These are phyloP conservation scores for Ischnus inquisitorius DNA, from an alignment of 2,888 invertebrate species.

Conservation along the genomic window DNA sequence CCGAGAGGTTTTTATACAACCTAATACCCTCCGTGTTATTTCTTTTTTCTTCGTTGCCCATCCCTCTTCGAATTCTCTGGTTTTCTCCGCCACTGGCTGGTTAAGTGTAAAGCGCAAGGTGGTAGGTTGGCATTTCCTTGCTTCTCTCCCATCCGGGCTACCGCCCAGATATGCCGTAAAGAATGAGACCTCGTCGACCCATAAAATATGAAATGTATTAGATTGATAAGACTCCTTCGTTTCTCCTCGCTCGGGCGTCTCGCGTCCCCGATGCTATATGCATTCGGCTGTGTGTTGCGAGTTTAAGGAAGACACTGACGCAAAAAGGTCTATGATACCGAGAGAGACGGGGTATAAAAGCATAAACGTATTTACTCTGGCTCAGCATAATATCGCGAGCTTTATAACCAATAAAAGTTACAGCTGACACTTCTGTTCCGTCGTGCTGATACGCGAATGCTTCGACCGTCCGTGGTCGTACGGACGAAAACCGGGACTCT, in stretches of 20 bases:
- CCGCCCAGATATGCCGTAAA: constrained; percentile 53
- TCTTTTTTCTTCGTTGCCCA: constrained; percentile 25
- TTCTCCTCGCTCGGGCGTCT: constrained; percentile 28
- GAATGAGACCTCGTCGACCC: constrained; percentile 62
- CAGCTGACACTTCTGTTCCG: constrained; percentile 81
- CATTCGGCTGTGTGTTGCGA: constrained; percentile 43
- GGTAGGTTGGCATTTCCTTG: constrained; percentile 29
- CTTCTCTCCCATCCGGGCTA: background rate
- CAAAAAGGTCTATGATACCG: constrained; percentile 30
- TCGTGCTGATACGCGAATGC: constrained; percentile 73
- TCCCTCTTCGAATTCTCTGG: constrained; percentile 19
- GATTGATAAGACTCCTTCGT: constrained; percentile 78
- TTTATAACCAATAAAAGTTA: constrained; percentile 84
- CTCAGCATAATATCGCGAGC: constrained; percentile 81
- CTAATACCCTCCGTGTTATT: constrained; percentile 22
- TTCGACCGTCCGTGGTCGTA: constrained; percentile 21
- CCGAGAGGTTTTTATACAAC: constrained; percentile 31
- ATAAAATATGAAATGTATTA: constrained; percentile 83
- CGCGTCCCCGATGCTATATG: constrained; percentile 21
- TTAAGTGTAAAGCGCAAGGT: constrained; percentile 60
- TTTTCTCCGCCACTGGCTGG: background rate
- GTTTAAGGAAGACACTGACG: constrained; percentile 34
- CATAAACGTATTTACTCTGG: constrained; percentile 82
- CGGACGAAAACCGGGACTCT: background rate
- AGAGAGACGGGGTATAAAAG: constrained; percentile 55